Base-by-base conservation (phyloP, 2,113 vertebrate species). In the Xerus inauris region DNA sequence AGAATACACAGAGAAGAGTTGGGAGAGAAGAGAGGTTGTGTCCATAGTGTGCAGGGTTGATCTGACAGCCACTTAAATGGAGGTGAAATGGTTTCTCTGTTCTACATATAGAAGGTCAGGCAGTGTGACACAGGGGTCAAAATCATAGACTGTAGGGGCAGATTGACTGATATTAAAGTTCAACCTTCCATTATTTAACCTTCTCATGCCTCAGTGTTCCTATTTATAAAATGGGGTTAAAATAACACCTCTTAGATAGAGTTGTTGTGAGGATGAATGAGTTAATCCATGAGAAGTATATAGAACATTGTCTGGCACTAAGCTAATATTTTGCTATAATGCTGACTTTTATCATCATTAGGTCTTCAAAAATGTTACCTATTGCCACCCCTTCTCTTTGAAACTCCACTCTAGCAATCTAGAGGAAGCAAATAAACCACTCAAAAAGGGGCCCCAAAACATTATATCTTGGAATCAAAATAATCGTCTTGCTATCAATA, bases 401-500 rank as follows among this genome's bases (percentile, higher is more conserved):
- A 30, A n/a, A 64, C 57, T 42, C 17, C 81, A 35, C 49, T 75
- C 24, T 67, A 1, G 17, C 30, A 35, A n/a, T 22, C 47, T 32
- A 59, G n/a, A 83, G 26, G 20, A 92, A 83, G 32, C 10, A 51
- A 71, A 67, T 20, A 49, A 14, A 62, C n/a, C 35, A 75, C 11
- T 65, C 59, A 57, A 28, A 59, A 82, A 72, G 38, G 20, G 62
- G 4, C 19, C 19, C 72, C 6, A 62, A 73, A 73, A n/a, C 59
- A 3, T 75, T 47, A 2, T 59, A 87, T 80, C 80, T 94, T 76
- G 47, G 42, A 88, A 51, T 40, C 8, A 81, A 73, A 89, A 64
- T 64, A 87, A 88, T 8, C 6, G 6, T 22, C 13, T 24, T 67
- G 38, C 91, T 80, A 45, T 32, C 62, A 87, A 62, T 47, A 51